phyloP scores from a whole-genome alignment of 2,797 vertebrate species.

The Rhyacichthys aspro region DNA sequence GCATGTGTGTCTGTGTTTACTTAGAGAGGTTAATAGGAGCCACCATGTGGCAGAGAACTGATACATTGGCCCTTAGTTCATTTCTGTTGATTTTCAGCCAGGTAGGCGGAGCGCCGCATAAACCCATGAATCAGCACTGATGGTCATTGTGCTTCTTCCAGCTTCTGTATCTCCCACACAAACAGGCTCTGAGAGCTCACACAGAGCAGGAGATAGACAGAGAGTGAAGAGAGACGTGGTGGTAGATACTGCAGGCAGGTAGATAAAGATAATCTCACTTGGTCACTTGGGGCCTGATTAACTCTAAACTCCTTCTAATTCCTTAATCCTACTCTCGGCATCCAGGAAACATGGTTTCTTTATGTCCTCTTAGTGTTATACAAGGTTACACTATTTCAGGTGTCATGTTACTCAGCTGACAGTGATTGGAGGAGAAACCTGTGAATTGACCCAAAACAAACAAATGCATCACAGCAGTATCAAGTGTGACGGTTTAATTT shows the following conservation, averaged over 20 bases:
- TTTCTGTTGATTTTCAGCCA: slow-evolving; percentile 61
- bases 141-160: slow-evolving; percentile 40
- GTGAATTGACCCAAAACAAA: slow-evolving; percentile 18
- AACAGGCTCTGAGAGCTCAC: neutral
- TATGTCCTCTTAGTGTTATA: slow-evolving; percentile 42
- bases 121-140: slow-evolving; percentile 75
- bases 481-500: neutral
- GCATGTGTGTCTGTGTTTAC: slow-evolving; percentile 59
- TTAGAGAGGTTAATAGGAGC: slow-evolving; percentile 48
- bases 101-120: slow-evolving; percentile 48
- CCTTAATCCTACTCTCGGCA: slow-evolving; percentile 72
- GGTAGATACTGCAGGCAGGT: slow-evolving; percentile 58
- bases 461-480: neutral
- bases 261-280: slow-evolving; percentile 76
- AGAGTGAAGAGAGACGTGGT: slow-evolving; percentile 41
- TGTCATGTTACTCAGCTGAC: neutral
- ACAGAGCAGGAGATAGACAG: slow-evolving; percentile 11
- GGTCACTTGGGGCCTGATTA: slow-evolving; percentile 76
- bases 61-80: slow-evolving; percentile 46
- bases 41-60: slow-evolving; percentile 43
- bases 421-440: neutral
- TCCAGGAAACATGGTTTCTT: slow-evolving; percentile 71
- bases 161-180: slow-evolving; percentile 17
- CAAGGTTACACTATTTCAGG: slow-evolving; percentile 12
- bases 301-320: slow-evolving; percentile 80